Percentiles rank a stretch among this genome's conserved stretches.
phyloP scores from a whole-genome alignment of 2,113 vertebrate species.

The Trogon surrucura region DNA sequence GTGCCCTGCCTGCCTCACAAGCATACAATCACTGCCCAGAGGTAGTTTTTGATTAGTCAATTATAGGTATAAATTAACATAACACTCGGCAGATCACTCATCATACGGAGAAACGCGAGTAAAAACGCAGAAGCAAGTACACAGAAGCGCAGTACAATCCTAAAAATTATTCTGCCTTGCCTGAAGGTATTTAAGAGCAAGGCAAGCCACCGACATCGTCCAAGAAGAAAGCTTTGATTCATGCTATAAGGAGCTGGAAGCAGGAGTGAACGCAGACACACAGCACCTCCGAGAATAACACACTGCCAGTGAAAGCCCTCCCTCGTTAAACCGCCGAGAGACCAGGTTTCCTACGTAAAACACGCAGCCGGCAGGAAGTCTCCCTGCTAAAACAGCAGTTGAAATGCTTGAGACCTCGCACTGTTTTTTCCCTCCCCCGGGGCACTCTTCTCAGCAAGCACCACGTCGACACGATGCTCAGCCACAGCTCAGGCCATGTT shows the following conservation, averaged over 20 bases:
- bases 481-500: accelerated
- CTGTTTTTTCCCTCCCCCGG: neutral
- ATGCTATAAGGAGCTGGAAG: neutral
- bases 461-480: neutral
- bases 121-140: neutral
- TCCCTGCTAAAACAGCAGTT: neutral
- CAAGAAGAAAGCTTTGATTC: neutral
- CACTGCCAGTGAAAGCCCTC: accelerated
- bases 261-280: neutral
- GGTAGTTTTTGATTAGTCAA: accelerated
- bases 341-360: neutral
- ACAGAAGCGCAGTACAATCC: neutral
- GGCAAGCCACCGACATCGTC: neutral
- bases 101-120: neutral
- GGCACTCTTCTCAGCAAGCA: neutral
- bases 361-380: neutral
- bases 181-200: neutral
- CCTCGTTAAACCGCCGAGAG: accelerated
- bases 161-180: neutral
- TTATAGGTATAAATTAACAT: neutral
- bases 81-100: neutral
- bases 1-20: neutral
- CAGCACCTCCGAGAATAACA: accelerated
- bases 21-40: neutral
- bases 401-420: neutral